Conservation (phyloP, 2,113 vertebrate species). For the Calonectris borealis region DNA sequence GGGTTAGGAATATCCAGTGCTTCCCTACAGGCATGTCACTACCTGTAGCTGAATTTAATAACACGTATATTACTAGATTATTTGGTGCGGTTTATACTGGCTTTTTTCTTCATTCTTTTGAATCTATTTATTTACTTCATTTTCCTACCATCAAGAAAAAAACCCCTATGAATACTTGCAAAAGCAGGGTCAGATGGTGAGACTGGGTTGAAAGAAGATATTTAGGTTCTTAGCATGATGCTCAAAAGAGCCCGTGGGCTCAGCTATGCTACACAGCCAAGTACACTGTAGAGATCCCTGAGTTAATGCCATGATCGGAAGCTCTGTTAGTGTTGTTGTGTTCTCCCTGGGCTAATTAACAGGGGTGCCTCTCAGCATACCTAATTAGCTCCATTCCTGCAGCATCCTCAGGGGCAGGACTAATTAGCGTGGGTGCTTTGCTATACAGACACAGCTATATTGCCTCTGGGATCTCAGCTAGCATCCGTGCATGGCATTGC, state of each 20-base stretch:
- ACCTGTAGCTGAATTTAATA: conserved; percentile 55
- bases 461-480: conserved; percentile 22
- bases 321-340: conserved; percentile 6
- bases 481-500: background rate
- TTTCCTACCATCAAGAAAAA: conserved; percentile 1
- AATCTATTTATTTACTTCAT: conserved; percentile 9
- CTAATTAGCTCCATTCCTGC: conserved; percentile 47
- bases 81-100: background rate
- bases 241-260: background rate
- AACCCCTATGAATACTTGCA: background rate
- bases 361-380: conserved; percentile 32
- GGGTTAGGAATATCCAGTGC: conserved; percentile 38
- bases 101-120: conserved; percentile 16
- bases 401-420: conserved; percentile 23
- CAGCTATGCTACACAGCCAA: background rate
- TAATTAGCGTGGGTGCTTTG: conserved; percentile 55
- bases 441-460: background rate
- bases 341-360: conserved; percentile 45
- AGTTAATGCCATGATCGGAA: conserved; percentile 9
- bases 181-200: background rate
- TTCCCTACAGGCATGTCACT: conserved; percentile 22
- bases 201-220: background rate
- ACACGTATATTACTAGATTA: background rate
- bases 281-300: background rate
- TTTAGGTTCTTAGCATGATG: background rate